Percentiles rank a stretch among this genome's conserved stretches.
Conservation (phyloP, 2,888 invertebrate genomes). For the Timandra comae region DNA sequence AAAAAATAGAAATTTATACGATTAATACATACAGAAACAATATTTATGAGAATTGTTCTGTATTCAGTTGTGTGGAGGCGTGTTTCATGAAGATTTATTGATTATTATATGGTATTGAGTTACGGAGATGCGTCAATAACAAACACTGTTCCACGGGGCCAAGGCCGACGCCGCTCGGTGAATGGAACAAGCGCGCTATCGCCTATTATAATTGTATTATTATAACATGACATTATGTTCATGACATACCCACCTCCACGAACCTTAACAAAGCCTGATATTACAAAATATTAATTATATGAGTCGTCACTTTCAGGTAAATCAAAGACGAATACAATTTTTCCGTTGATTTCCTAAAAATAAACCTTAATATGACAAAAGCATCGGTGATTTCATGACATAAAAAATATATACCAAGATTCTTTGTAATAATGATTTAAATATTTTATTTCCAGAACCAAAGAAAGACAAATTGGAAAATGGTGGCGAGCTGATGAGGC, state of each 20-base stretch:
- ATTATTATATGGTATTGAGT: conserved; percentile 23
- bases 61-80: conserved; percentile 17
- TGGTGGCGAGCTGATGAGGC: conserved; percentile 76
- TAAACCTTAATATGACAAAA: too few relatives aligned
- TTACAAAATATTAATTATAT: not conserved
- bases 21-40: too few relatives aligned
- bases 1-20: too few relatives aligned
- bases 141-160: conserved; percentile 53
- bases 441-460: conserved; percentile 85
- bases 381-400: too few relatives aligned
- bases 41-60: conserved; percentile 12
- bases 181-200: conserved; percentile 59
- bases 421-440: too few relatives aligned
- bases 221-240: too few relatives aligned
- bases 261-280: too few relatives aligned
- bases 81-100: conserved; percentile 19
- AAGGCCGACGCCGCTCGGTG: conserved; percentile 55
- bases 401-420: too few relatives aligned
- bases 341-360: too few relatives aligned
- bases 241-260: conserved; percentile 16
- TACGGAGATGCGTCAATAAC: conserved; percentile 46
- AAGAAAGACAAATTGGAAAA: conserved; percentile 94
- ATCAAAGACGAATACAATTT: too few relatives aligned
- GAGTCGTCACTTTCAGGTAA: too few relatives aligned
- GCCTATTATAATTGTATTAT: conserved; percentile 45